These are phyloP conservation scores for Dascillus cervinus DNA, from an alignment of 2,888 invertebrate genomes.

Conservation along the genomic window DNA sequence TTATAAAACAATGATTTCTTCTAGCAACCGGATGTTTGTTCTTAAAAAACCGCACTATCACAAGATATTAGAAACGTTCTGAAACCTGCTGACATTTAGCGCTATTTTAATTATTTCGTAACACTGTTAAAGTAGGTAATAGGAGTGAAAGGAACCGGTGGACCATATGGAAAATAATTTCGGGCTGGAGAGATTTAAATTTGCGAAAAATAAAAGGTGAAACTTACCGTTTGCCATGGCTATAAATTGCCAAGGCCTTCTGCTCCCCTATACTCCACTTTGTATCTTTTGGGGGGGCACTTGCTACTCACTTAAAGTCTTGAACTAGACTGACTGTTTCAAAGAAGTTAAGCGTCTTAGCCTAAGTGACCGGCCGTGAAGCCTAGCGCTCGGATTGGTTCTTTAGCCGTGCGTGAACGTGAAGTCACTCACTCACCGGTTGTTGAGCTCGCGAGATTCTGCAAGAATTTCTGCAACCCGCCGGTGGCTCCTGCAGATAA, in stretches of 20 bases:
- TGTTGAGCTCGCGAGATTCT: slow-evolving; percentile 12
- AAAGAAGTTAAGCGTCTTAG: slow-evolving; percentile 27
- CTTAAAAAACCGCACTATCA: too few species aligned
- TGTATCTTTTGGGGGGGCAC: slow-evolving; percentile 30
- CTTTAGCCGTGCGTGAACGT: slow-evolving; percentile 17
- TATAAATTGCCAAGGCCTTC: slow-evolving; percentile 34
- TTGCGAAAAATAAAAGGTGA: slow-evolving; percentile 2
- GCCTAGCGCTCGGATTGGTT: slow-evolving; percentile 24
- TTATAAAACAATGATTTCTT: too few species aligned
- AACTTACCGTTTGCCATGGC: slow-evolving; percentile 40
- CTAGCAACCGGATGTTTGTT: too few species aligned
- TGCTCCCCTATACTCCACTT: slow-evolving; percentile 33
- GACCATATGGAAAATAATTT: background rate
- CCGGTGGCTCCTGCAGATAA: slow-evolving; percentile 2
- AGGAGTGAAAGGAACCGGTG: slow-evolving; percentile 5
- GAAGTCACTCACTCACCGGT: slow-evolving; percentile 20
- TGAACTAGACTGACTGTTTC: slow-evolving; percentile 34
- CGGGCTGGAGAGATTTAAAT: background rate
- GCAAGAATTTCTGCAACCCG: slow-evolving; percentile 9
- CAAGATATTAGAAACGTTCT: too few species aligned
- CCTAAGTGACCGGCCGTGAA: slow-evolving; percentile 27
- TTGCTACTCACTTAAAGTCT: slow-evolving; percentile 38
- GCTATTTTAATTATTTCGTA: background rate
- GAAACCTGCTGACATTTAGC: too few species aligned
- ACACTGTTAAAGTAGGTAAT: slow-evolving; percentile 3